These are phyloP conservation scores for Arge pagana DNA, from an alignment of 2,888 invertebrate genomes.

Conservation along the genomic window DNA sequence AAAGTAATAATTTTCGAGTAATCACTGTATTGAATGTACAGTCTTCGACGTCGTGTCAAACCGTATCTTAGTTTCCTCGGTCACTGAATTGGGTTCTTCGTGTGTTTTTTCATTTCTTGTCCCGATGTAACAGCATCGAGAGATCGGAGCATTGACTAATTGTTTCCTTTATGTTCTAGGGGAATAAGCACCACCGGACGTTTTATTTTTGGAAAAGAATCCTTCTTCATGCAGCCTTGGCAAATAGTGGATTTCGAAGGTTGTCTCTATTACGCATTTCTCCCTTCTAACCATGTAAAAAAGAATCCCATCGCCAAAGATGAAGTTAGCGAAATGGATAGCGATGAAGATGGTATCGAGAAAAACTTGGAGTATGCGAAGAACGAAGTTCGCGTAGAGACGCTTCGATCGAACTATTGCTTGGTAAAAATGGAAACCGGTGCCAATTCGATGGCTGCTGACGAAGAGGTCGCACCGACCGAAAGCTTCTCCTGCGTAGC, in stretches of 20 bases:
- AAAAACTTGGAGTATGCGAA: not conserved
- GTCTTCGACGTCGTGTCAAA: too few species aligned
- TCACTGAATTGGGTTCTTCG: too few species aligned
- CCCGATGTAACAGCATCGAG: too few species aligned
- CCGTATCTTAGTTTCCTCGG: too few species aligned
- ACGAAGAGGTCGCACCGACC: not conserved
- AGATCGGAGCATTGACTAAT: not conserved
- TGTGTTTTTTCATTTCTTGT: too few species aligned
- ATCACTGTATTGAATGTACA: too few species aligned
- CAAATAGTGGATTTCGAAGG: constrained; percentile 46
- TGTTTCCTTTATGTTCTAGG: constrained; percentile 14
- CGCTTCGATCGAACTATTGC: constrained; percentile 23
- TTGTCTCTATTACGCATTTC: constrained; percentile 44
- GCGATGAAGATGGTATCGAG: constrained; percentile 14
- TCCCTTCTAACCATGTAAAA: constrained; percentile 33
- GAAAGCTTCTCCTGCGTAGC: constrained; percentile 37
- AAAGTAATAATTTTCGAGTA: too few species aligned
- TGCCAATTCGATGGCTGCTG: not conserved
- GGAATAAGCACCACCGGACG: constrained; percentile 31
- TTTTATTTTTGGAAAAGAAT: constrained; percentile 43
- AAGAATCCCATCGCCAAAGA: not conserved
- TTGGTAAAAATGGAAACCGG: constrained; percentile 34
- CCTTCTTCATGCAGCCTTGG: constrained; percentile 45
- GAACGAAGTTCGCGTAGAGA: constrained; percentile 4
- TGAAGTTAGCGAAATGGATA: constrained; percentile 2